Percentiles rank a stretch among this genome's conserved stretches.
phyloP scores from a whole-genome alignment of 2,888 invertebrate genomes.

The Drosophila emarginata region DNA sequence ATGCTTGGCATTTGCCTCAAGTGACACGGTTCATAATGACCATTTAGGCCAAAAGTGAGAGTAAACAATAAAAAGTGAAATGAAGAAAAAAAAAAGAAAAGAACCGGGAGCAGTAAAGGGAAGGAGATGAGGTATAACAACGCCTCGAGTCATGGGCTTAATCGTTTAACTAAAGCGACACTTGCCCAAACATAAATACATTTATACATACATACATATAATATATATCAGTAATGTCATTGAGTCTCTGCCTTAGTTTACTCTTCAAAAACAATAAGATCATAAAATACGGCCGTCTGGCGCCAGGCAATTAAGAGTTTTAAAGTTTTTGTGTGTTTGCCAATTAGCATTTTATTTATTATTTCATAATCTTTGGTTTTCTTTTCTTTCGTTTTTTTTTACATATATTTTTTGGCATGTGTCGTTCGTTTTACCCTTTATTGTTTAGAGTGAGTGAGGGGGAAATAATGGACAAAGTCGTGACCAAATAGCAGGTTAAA shows the following conservation, averaged over 20 bases:
- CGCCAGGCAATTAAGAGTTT: slow-evolving; percentile 65
- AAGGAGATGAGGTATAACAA: neutral
- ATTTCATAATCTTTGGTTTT: slow-evolving; percentile 34
- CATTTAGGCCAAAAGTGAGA: slow-evolving; percentile 52
- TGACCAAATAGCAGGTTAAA: neutral
- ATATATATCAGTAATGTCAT: slow-evolving; percentile 20
- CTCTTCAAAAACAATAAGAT: slow-evolving; percentile 9
- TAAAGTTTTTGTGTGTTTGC: slow-evolving; percentile 41
- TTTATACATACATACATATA: neutral
- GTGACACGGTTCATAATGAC: slow-evolving; percentile 55
- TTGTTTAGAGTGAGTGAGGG: neutral
- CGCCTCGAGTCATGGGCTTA: slow-evolving; percentile 3
- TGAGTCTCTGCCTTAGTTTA: slow-evolving; percentile 29
- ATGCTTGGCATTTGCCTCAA: slow-evolving; percentile 51
- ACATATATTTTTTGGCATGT: slow-evolving; percentile 16
- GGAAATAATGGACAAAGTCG: neutral
- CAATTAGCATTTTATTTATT: slow-evolving; percentile 61
- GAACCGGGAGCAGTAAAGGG: neutral
- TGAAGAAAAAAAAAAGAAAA: neutral
- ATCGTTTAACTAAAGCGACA: neutral
- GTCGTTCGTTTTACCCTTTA: slow-evolving; percentile 17
- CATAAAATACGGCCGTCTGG: slow-evolving; percentile 52
- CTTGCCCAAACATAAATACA: neutral
- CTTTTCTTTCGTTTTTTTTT: neutral
- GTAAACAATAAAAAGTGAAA: slow-evolving; percentile 27